Conservation (phyloP, 2,113 vertebrate genomes). For the Elaphurus davidianus region DNA sequence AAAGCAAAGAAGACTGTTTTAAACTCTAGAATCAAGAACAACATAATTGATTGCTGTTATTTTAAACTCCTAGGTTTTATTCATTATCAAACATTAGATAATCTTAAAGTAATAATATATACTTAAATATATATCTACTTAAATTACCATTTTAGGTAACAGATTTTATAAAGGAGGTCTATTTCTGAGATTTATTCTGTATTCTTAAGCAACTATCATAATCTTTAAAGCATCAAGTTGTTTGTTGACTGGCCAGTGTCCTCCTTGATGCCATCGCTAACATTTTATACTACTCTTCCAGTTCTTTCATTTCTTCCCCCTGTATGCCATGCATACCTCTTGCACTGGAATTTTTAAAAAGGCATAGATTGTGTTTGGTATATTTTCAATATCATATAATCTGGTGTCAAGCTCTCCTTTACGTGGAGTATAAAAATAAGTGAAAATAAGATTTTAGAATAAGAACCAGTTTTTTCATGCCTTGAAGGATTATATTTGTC, state of each 20-base stretch:
- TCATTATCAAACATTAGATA: neutral
- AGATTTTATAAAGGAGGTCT: neutral
- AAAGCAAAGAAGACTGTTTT: neutral
- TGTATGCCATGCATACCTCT: neutral
- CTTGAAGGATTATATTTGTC: constrained; percentile 37
- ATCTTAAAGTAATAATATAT: neutral
- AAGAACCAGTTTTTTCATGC: neutral
- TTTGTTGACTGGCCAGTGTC: neutral
- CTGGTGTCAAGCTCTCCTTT: neutral
- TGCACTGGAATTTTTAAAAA: neutral
- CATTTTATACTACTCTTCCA: neutral
- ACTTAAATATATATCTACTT: neutral
- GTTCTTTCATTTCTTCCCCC: rapidly evolving
- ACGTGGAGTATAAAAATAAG: neutral
- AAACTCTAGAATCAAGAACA: neutral
- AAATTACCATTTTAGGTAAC: neutral
- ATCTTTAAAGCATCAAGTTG: neutral
- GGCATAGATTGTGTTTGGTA: neutral
- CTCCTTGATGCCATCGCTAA: neutral
- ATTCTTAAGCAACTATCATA: neutral
- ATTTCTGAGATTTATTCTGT: neutral
- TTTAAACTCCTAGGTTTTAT: neutral
- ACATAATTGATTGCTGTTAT: neutral
- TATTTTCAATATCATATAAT: neutral
- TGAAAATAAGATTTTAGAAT: constrained; percentile 7